Base-by-base conservation (phyloP, 2,113 vertebrate species). In the Oryctolagus cuniculus region DNA sequence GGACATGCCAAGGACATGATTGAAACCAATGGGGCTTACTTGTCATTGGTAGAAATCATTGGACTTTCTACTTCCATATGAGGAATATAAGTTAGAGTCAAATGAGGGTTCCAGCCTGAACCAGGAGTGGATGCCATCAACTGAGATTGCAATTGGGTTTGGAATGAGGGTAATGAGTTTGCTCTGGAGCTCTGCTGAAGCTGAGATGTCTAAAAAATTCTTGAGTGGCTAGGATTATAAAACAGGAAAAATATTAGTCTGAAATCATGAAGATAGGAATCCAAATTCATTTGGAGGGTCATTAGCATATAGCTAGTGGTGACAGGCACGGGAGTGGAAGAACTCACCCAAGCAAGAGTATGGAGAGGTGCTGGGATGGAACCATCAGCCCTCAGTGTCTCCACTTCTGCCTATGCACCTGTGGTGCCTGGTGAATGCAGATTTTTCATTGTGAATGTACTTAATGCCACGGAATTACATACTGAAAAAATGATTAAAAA, bases 171-270 rank as follows among this genome's bases (percentile, higher is more conserved):
- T 61, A 77, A 67, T 72, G 29, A 81, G 22, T 90, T 95, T 93
- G 38, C 78, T 94, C 87, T 73, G 2, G 69, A 44, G 58, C 73
- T 74, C 61, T 55, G 25, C 12, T 92, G 36, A 78, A 72, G 94
- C 53, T 96, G 84, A 86, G 24, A 67, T 58, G 36, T 17, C 64
- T 55, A 82, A 89, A 74, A 92, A 83, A 21, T 92, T 36, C 78
- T 69, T 61, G 24, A 66, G 51, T 19, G 16, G 78, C 72, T 55
- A 84, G 79, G 53, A 90, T 49, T 94, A 82, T 27, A 89, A 86
- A 85, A 89, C 49, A 82, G 74, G 36, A 85, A 93, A 87, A 95
- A 61, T 21, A 34, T 67, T 86, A 88, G 81, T 67, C 87, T 82
- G 24, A 31, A 79, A 69, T 51, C 49, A 21, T 69, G 53, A 31